Evolutionary conservation across 1,140 invertebrate genomes (phyloP).

Genomic region (Zaprionus nigranus): DNA sequence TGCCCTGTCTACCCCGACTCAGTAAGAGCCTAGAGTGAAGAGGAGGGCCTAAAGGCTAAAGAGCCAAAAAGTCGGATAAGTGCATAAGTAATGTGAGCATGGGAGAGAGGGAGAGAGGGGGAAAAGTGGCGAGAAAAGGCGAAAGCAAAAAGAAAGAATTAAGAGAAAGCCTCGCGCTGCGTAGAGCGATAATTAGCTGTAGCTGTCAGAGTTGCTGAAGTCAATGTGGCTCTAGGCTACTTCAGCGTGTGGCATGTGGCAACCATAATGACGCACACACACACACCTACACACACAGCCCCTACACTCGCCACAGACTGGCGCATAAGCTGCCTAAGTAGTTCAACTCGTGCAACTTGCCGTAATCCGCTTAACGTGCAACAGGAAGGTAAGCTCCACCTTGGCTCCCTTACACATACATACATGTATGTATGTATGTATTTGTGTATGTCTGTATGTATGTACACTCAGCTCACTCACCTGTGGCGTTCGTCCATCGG

Average conservation of each 20-base stretch:
- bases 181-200: slow-evolving; percentile 2
- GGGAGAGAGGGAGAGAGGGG: too few relatives aligned
- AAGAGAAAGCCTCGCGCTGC: neutral
- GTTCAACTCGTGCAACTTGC: slow-evolving; percentile 45
- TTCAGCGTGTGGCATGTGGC: slow-evolving; percentile 5
- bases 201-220: neutral
- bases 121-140: neutral
- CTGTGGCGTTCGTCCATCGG: slow-evolving; percentile 83
- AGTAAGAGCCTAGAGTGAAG: neutral
- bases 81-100: neutral
- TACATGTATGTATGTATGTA: too few relatives aligned
- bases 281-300: slow-evolving; percentile 2
- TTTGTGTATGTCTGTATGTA: too few relatives aligned
- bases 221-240: neutral
- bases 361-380: slow-evolving; percentile 44
- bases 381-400: slow-evolving; percentile 9
- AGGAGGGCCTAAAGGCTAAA: neutral
- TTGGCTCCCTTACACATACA: too few relatives aligned
- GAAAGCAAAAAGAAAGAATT: neutral
- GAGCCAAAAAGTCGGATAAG: slow-evolving; percentile 5
- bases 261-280: slow-evolving; percentile 6
- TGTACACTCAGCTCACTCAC: slow-evolving; percentile 49
- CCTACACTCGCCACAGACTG: neutral
- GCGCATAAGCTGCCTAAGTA: slow-evolving; percentile 33
- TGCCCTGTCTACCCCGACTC: too few relatives aligned